Base-by-base conservation (phyloP, 2,113 vertebrate genomes). In the Oenanthe melanoleuca region DNA sequence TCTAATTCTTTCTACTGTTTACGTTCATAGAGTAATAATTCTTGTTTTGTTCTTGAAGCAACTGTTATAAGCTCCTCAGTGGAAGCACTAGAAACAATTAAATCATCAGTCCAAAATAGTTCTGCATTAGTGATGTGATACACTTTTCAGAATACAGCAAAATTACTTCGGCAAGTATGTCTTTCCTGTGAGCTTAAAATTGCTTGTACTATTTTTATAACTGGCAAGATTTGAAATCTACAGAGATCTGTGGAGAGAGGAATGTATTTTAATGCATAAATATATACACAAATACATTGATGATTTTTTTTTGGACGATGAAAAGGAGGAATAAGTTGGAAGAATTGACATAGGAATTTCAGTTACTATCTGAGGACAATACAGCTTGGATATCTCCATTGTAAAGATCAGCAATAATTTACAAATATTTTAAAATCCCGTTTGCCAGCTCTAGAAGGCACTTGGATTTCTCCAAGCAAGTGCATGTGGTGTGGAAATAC, bases 1-100 rank as follows among this genome's bases (percentile, higher is more conserved):
- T 93, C 85, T 95, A 88, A 94, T 91, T 89, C 85, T 93, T 93
- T 65, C 69, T 92, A 49, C 65, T 91, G 34, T 92, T 93, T 92
- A 53, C 49, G 8, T 88, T 94, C 57, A 42, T 93, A 88, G 95
- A 91, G 53, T 80, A 72, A 75, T 60, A 75, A 61, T 77, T 94
- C 72, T 17, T 56, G 42, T 91, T 96, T 88, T 86, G 24, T 71
- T 93, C 57, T 83, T 93, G 65, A 86, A 90, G 55, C 49, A 81
- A 81, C 42, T 88, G 33, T 63, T 83, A 77, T 81, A 91, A 86
- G 53, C 28, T 53, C 55, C 86, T 83, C 64, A 11, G 11, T 88
- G 80, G 66, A 84, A 96, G 66, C 38, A 77, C 25, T 49, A 63
- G 69, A 79, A 94, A 75, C 24, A 65, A 61, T 73, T 77, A 95